Conservation (phyloP, 2,888 invertebrate species). For the Nematopogon swammerdamellus region DNA sequence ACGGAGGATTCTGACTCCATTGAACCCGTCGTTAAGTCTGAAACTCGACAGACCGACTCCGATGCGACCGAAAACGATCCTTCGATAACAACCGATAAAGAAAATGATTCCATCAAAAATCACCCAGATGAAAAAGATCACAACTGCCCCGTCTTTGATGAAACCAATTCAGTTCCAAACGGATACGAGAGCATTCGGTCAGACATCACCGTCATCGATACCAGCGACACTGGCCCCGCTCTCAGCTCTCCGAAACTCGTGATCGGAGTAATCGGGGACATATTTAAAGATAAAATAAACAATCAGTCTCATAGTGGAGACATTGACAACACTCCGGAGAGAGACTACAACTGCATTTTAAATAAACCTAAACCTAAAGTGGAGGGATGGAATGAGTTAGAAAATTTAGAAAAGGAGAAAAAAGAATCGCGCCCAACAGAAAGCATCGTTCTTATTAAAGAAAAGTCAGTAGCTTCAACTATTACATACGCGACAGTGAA, state of each 20-base stretch:
- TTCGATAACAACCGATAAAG: not conserved
- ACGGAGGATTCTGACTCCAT: conserved; percentile 19
- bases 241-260: not conserved
- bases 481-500: too few species aligned
- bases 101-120: not conserved
- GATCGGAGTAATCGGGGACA: not conserved
- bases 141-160: too few species aligned
- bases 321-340: not conserved
- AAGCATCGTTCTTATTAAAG: too few species aligned
- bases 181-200: not conserved
- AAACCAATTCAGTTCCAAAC: not conserved
- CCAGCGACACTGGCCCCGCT: not conserved
- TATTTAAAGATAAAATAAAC: not conserved
- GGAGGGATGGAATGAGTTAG: too few species aligned
- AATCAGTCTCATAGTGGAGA: too few species aligned
- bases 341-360: not conserved
- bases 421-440: too few species aligned
- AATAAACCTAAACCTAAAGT: not conserved
- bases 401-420: too few species aligned
- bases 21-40: conserved; percentile 11
- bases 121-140: not conserved
- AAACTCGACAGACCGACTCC: conserved; percentile 9
- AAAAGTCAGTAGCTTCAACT: too few species aligned
- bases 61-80: conserved; percentile 5
- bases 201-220: conserved; percentile 1